Conservation (phyloP, 2,113 vertebrate genomes). For the Thamnophis sirtalis region DNA sequence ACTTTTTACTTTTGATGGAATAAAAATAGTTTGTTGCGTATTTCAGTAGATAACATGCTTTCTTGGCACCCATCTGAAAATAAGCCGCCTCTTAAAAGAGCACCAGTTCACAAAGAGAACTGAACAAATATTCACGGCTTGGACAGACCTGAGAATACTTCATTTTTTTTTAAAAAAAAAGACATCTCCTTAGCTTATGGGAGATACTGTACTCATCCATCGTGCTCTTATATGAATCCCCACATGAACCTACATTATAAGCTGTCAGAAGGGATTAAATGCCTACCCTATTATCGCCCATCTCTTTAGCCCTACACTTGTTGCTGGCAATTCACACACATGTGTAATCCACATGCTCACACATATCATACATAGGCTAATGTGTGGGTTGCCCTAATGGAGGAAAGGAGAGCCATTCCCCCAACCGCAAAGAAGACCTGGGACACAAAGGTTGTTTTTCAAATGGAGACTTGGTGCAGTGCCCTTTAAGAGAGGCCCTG, state of each 20-base stretch:
- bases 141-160: neutral
- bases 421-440: neutral
- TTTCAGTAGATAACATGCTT: neutral
- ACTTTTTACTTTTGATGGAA: neutral
- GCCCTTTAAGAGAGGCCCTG: neutral
- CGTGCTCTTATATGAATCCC: neutral
- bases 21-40: neutral
- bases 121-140: neutral
- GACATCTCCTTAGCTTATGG: neutral
- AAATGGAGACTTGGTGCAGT: neutral
- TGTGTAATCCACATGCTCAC: neutral
- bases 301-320: neutral
- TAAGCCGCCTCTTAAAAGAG: neutral
- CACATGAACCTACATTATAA: neutral
- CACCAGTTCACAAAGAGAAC: neutral
- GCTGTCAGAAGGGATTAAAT: neutral
- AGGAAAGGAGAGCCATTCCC: neutral
- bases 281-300: neutral
- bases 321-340: neutral
- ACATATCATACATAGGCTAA: neutral
- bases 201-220: neutral
- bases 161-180: neutral
- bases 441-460: neutral
- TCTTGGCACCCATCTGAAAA: neutral
- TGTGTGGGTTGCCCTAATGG: neutral